phyloP scores from a whole-genome alignment of 1,140 invertebrate species.

The Cydia splendana region DNA sequence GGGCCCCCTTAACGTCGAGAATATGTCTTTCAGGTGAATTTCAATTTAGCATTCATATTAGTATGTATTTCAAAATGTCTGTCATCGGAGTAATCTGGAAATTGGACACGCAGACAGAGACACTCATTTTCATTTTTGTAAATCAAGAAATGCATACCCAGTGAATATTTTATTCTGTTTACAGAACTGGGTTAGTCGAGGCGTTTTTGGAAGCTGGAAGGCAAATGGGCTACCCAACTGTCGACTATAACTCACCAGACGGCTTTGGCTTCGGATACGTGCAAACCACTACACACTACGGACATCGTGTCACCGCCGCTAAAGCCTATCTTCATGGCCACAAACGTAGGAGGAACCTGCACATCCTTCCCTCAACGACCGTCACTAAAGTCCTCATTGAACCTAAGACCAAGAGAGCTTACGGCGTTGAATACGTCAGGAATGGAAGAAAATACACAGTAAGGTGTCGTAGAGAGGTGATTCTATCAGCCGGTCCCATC shows the following conservation, averaged over 20 bases:
- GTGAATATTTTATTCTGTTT: slow-evolving; percentile 61
- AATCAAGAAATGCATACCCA: background rate
- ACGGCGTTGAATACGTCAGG: slow-evolving; percentile 83
- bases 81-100: no score
- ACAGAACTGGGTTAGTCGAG: slow-evolving; percentile 78
- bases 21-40: slow-evolving; percentile 78
- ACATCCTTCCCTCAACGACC: slow-evolving; percentile 81
- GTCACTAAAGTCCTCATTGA: slow-evolving; percentile 84
- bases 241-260: slow-evolving; percentile 85
- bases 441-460: slow-evolving; percentile 72
- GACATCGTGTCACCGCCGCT: slow-evolving; percentile 80
- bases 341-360: slow-evolving; percentile 84
- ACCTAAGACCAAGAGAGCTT: slow-evolving; percentile 81
- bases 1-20: slow-evolving; percentile 80
- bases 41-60: background rate
- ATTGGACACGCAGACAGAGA: background rate
- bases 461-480: slow-evolving; percentile 83
- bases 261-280: slow-evolving; percentile 84
- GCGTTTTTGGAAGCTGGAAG: slow-evolving; percentile 83
- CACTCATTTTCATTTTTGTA: background rate
- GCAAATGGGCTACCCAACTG: slow-evolving; percentile 80
- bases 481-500: slow-evolving; percentile 87
- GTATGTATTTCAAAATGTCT: background rate
- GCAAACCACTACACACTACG: slow-evolving; percentile 83
- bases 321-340: slow-evolving; percentile 82